Percentiles rank a stretch among this genome's conserved stretches.
phyloP scores from a whole-genome alignment of 2,797 vertebrate genomes.

The Lutjanus argentimaculatus region DNA sequence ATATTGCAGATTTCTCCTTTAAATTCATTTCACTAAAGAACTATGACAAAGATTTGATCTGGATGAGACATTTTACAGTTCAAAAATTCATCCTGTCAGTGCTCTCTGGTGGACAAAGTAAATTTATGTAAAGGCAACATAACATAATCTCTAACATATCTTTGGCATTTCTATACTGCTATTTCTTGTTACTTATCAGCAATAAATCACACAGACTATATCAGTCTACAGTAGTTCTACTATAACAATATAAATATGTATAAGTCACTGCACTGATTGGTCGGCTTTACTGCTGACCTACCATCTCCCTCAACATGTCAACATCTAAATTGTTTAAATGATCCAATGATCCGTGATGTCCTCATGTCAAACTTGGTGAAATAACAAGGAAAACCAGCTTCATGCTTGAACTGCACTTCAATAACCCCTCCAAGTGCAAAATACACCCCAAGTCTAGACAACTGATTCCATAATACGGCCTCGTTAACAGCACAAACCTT shows the following conservation, averaged over 20 bases:
- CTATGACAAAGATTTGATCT: no score
- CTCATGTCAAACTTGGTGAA: neutral
- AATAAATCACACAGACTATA: no score
- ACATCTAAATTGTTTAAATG: neutral
- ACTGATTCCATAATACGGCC: constrained; percentile 30
- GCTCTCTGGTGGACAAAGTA: no score
- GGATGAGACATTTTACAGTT: no score
- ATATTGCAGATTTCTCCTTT: no score
- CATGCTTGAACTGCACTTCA: neutral
- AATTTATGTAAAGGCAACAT: no score
- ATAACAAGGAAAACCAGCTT: neutral
- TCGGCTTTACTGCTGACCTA: neutral
- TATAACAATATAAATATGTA: constrained; percentile 10
- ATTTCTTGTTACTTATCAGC: neutral
- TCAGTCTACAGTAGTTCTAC: neutral
- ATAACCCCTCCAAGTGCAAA: neutral
- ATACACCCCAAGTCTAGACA: constrained; percentile 25
- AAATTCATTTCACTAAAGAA: no score
- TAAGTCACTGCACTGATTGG: neutral
- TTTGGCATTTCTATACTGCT: no score
- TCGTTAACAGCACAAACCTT: constrained; percentile 41
- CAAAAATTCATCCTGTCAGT: no score
- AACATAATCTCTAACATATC: no score
- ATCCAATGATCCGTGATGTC: neutral
- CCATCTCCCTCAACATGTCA: neutral